A percentile compares a stretch with the other conserved stretches of the same genome.
Conservation (phyloP, 2,113 vertebrate genomes). For the Microtus pennsylvanicus region DNA sequence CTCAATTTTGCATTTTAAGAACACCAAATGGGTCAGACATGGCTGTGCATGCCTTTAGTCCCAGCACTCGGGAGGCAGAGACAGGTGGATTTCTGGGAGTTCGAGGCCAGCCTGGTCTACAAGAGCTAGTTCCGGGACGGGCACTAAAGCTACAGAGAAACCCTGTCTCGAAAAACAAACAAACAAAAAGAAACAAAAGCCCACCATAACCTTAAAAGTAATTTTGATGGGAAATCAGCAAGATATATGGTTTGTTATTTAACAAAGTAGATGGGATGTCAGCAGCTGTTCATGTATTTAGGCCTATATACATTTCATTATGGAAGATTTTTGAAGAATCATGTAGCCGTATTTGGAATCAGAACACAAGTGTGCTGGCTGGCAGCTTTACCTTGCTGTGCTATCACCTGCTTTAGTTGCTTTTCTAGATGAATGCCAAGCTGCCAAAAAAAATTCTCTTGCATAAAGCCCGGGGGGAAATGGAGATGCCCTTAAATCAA, state of each 20-base stretch:
- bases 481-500: slow-evolving; percentile 43
- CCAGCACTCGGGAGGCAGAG: background rate
- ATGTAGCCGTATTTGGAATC: slow-evolving; percentile 78
- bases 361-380: slow-evolving; percentile 60
- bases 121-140: no score
- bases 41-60: background rate
- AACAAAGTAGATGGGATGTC: slow-evolving; percentile 53
- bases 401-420: slow-evolving; percentile 67
- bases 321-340: slow-evolving; percentile 73
- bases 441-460: slow-evolving; percentile 70
- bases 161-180: background rate
- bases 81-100: no score
- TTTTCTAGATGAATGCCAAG: slow-evolving; percentile 69
- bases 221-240: slow-evolving; percentile 71
- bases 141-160: no score
- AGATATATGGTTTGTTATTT: slow-evolving; percentile 45
- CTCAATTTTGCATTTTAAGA: slow-evolving; percentile 39
- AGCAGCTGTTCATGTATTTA: slow-evolving; percentile 71
- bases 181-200: background rate
- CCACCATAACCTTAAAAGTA: slow-evolving; percentile 70
- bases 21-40: background rate
- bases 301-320: slow-evolving; percentile 59
- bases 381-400: slow-evolving; percentile 55
- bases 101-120: no score
- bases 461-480: slow-evolving; percentile 60